A percentile compares a stretch with the other conserved stretches of the same genome.
Conservation (phyloP, 2,797 vertebrate species). For the Leucoraja ocellata region DNA sequence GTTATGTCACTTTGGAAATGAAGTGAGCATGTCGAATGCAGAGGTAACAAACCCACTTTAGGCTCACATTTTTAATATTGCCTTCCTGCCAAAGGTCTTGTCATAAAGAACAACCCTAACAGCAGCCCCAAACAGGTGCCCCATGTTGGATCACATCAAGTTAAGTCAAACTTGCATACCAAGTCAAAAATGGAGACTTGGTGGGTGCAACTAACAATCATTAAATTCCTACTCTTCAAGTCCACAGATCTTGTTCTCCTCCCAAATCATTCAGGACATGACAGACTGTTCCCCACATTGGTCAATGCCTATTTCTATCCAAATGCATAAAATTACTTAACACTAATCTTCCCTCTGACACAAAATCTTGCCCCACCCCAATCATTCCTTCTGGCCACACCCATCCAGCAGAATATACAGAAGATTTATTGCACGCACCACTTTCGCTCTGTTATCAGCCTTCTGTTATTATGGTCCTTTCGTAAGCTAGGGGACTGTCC, state of each 20-base stretch:
- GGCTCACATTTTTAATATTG: background rate
- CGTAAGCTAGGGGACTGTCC: no score
- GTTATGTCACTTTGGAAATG: background rate
- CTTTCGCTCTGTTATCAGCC: no score
- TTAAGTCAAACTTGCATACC: background rate
- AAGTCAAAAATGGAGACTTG: background rate
- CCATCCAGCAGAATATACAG: no score
- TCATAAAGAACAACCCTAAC: background rate
- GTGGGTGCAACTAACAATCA: background rate
- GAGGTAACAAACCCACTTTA: background rate
- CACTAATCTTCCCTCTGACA: background rate
- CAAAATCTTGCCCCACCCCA: background rate
- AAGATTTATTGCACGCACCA: no score
- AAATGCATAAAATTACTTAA: background rate
- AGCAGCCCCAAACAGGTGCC: background rate
- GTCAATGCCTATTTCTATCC: background rate
- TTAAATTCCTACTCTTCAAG: background rate
- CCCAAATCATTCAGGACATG: background rate
- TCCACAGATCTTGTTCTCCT: background rate
- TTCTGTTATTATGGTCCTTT: no score
- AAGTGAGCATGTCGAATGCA: background rate
- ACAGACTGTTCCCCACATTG: background rate
- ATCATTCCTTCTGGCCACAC: no score
- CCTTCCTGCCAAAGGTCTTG: background rate
- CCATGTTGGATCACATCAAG: background rate